Evolutionary conservation across 2,888 invertebrate species (phyloP).

Genomic region (Nomada fucata): DNA sequence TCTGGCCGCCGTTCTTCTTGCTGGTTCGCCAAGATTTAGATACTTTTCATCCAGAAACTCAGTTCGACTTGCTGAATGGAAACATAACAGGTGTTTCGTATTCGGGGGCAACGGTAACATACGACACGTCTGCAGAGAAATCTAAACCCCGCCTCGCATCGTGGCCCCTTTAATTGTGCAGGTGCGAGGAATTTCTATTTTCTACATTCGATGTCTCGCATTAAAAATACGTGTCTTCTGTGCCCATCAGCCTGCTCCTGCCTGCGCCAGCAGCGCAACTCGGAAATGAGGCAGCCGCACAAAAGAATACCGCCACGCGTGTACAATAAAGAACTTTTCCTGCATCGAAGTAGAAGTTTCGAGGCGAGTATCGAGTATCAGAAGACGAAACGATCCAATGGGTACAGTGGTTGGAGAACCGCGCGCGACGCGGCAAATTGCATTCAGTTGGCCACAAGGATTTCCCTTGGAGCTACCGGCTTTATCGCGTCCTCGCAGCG

Average conservation of each 20-base stretch:
- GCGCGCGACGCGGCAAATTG: slow-evolving; percentile 59
- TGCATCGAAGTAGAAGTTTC: background rate
- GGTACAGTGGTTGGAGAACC: slow-evolving; percentile 2
- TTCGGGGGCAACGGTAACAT: no score
- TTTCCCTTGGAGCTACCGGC: slow-evolving; percentile 46
- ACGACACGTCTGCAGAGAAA: no score
- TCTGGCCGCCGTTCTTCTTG: slow-evolving; percentile 31
- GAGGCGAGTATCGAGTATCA: background rate
- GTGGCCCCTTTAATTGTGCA: no score
- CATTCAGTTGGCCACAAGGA: slow-evolving; percentile 48
- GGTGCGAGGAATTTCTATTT: no score
- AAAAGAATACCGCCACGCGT: no score
- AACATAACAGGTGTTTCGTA: slow-evolving; percentile 8
- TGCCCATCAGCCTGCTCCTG: no score
- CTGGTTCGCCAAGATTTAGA: background rate
- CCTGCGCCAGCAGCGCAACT: no score
- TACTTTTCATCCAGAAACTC: slow-evolving; percentile 1
- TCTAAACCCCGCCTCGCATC: no score
- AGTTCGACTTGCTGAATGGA: background rate
- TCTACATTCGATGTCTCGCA: no score
- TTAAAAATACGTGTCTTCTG: no score
- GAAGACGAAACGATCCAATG: slow-evolving; percentile 13
- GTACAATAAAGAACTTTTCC: no score
- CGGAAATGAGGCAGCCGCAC: no score
- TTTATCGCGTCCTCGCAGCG: slow-evolving; percentile 63